A percentile compares a stretch with the other conserved stretches of the same genome.
These are phyloP conservation scores for Trichechus manatus DNA, from an alignment of 2,113 vertebrate genomes.

Conservation along the genomic window DNA sequence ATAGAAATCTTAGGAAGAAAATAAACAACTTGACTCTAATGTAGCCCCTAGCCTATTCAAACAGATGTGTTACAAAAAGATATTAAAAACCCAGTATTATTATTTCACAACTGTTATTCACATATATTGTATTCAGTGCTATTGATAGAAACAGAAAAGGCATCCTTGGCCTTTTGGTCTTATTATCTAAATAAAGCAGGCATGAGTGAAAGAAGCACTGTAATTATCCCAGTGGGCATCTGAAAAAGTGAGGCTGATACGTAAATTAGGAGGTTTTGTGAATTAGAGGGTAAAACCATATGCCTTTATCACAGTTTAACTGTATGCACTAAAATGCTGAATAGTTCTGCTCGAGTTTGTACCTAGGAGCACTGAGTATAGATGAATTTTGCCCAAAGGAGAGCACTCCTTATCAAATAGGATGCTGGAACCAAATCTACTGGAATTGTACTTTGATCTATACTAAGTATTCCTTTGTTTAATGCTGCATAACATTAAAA, in stretches of 20 bases:
- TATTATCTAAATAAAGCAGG: slow-evolving; percentile 76
- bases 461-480: neutral
- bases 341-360: neutral
- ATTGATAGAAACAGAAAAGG: slow-evolving; percentile 72
- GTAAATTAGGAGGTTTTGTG: slow-evolving; percentile 71
- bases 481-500: neutral
- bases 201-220: slow-evolving; percentile 39
- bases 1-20: slow-evolving; percentile 63
- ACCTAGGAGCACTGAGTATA: neutral
- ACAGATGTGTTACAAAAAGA: slow-evolving; percentile 55
- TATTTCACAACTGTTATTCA: slow-evolving; percentile 53
- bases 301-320: slow-evolving; percentile 36
- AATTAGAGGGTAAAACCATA: slow-evolving; percentile 59
- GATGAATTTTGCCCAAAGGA: neutral
- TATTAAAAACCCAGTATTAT: slow-evolving; percentile 70
- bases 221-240: slow-evolving; percentile 73
- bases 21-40: slow-evolving; percentile 69
- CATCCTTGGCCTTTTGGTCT: slow-evolving; percentile 59
- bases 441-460: neutral
- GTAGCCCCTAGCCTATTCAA: slow-evolving; percentile 21
- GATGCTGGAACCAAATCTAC: neutral
- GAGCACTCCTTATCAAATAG: neutral
- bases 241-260: slow-evolving; percentile 38
- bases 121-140: slow-evolving; percentile 44
- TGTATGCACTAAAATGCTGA: neutral